Evolutionary conservation across 2,888 invertebrate species (phyloP), one percentile per base, ranked within the genome.

Genomic region (Meteorus cinctellus): DNA sequence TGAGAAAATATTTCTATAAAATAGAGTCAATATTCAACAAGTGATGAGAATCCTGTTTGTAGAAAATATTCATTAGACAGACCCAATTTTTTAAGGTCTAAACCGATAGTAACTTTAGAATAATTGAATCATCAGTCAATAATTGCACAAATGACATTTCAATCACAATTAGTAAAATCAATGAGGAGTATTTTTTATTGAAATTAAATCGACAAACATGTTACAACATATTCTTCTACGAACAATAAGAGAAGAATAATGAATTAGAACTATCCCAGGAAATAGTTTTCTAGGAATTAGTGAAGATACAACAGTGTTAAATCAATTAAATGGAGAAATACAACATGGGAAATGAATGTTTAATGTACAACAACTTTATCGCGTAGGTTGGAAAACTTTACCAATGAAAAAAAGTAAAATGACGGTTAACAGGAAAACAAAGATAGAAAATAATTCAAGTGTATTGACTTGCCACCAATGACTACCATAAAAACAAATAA

Each of bases 111-210:
- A 41, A 8, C 41, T 10, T 41, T 41, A 41, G 2, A 41, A 41
- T 41, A 41, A 8, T 41, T 12, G 2, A 2, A 12, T 24, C 4
- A 19, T 55, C 19, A 24, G 6, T 24, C n/a, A 55, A 55, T 12
- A 41, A 24, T 19, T 55, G 6, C 16, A 62, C 27, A 62, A 27
- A 16, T 29, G 14, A 62, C 16, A 29, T 62, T 62, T 62, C 27
- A 31, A 62, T 62, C 14, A 62, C 6, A 68, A 68, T 68, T 68
- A 48, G 48, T 68, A 10, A 31, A 48, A 29, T 68, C 14, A 29
- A 12, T 31, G 1, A 19, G n/a, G n/a, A 51, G 48, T 8, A 16
- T 55, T 8, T 55, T 55, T 19, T 55, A n/a, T 19, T 55, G 24
- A 55, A 19, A 8, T 55, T n/a, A 19, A 55, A 55, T 55, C 8